Base-by-base conservation (phyloP, 2,113 vertebrate species). In the Thymallus thymallus region DNA sequence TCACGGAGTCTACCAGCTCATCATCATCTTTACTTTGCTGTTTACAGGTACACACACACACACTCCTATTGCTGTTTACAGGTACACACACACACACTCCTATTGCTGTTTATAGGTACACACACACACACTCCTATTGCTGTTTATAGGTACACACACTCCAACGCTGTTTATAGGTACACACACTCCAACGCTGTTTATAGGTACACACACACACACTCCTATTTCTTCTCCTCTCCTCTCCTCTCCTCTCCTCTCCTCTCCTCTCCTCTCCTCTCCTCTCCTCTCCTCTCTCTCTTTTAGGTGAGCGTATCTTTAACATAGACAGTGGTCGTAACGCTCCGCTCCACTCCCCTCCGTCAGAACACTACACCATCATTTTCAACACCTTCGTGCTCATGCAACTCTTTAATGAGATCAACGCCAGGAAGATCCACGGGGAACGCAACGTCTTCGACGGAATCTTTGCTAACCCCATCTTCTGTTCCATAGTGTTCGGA, bases 261-360 rank as follows among this genome's bases (percentile, higher is more conserved):
- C 48, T 5, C 55, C 29, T 65, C 23, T 14, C 2, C 48, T 46
- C 35, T 6, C 55, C 23, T 32, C 26, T 23, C 14, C 3, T 64
- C 14, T 32, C 62, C n/a, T 14, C 16, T 30, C 23, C n/a, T 51
- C 5, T 23, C 20, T 51, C 16, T 45, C 69, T 46, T 58, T 5
- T 86, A 97, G 96, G 96, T 18, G 96, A 97, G 87, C 92, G 90
- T 80, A 93, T 97, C 45, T 97, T 97, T 23, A 94, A 97, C 92
- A 95, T 96, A 13, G 95, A 96, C 92, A 91, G 92, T 0, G 95
- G 95, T 20, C 92, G 95, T 62, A 90, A 95, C 0, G 94, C 95
- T 0, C 95, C 95, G 0, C 92, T 95, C 72, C 95, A 96, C 84
- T 91, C 95, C 0, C 95, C 95, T 0, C 94, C 95, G 5, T 94